Conservation (phyloP, 2,113 vertebrate genomes). For the Haemorhous mexicanus region DNA sequence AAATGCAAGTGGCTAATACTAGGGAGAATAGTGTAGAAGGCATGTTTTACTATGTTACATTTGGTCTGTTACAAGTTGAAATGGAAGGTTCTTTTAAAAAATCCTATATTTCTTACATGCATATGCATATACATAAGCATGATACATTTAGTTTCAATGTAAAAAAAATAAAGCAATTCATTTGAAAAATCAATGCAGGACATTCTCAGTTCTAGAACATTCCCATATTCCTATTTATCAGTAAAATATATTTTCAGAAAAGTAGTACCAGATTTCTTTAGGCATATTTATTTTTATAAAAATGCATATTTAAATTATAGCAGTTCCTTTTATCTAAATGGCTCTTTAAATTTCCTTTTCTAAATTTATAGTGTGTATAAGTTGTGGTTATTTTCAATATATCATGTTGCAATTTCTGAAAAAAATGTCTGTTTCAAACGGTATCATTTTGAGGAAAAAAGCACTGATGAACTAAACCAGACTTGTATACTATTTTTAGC, state of each 20-base stretch:
- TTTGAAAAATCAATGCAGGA: not conserved
- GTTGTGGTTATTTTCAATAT: not conserved
- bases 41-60: not conserved
- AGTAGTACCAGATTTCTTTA: not conserved
- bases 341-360: not conserved
- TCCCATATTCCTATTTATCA: not conserved
- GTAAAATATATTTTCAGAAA: not conserved
- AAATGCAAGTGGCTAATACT: not conserved
- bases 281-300: not conserved
- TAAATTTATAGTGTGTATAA: not conserved
- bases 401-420: not conserved
- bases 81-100: not conserved
- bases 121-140: not conserved
- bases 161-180: not conserved
- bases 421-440: not conserved
- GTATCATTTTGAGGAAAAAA: not conserved
- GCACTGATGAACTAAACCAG: not conserved
- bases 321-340: not conserved
- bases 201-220: not conserved
- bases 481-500: not conserved
- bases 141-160: not conserved
- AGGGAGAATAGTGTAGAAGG: not conserved
- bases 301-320: not conserved
- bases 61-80: not conserved
- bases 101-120: rapidly evolving